Base-by-base conservation (phyloP, 2,113 vertebrate species). In the Gobio gobio region DNA sequence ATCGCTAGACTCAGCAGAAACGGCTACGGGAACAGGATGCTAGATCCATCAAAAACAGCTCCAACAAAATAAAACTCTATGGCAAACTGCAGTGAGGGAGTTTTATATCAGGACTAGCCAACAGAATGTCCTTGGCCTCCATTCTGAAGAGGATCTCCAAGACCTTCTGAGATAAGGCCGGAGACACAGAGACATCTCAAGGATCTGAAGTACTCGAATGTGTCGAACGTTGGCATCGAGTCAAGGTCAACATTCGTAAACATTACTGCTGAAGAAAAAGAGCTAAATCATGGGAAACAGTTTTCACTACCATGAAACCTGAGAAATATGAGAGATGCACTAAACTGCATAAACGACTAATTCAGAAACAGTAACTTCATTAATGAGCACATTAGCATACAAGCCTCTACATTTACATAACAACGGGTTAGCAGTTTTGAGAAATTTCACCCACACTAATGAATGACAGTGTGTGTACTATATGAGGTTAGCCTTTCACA, bases 121-220 rank as follows among this genome's bases (percentile, higher is more conserved):
- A 26, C 13, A 56, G 29, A 66, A 16, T 49, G 72, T 49, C 72
- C 83, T 78, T 76, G 75, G 56, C 26, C 43, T 78, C 3, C 47
- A 56, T 26, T 78, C 20, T 22, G 58, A 70, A 61, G 63, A 68
- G 24, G 61, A 68, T 83, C 26, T 47, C 36, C 4, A 45, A 72
- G 74, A 83, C 74, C 81, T 83, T 79, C 82, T 22, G 45, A 16
- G 82, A 72, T 47, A 54, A 22, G 3, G 73, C 88, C 83, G 82
- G 86, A 85, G 85, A 88, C 86, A 68, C 26, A 16, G 24, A 20
- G 59, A 81, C 63, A 51, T 64, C 58, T 63, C 58, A 49, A 45
- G 43, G 22, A 49, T 18, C 13, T 26, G 72, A 75, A 75, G 45
- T 51, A 80, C 43, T 10, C 43, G 49, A 64, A 3, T 10, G 40